Evolutionary conservation across 2,113 vertebrate genomes (phyloP).

Genomic region (Halcyon senegalensis): DNA sequence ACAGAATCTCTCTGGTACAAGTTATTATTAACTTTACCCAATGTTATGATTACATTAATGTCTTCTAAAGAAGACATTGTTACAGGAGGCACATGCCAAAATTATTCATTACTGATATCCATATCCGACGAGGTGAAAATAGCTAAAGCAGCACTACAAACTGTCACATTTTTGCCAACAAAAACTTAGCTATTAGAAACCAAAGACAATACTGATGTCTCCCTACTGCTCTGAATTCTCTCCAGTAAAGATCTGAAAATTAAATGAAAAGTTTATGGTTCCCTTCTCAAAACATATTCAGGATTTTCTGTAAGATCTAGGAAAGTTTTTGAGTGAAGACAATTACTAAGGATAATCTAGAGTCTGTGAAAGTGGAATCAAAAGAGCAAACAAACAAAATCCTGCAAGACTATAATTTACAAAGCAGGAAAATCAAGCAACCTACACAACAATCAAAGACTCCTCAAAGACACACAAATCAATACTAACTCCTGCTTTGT

Average conservation of each 20-base stretch:
- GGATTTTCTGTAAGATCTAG: not conserved
- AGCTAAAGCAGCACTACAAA: not conserved
- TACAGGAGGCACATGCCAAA: not conserved
- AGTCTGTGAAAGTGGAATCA: not conserved
- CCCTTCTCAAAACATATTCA: not conserved
- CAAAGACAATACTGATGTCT: not conserved
- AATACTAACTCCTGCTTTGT: not conserved
- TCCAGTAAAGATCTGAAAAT: not conserved
- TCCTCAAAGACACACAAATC: not conserved
- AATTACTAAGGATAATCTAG: not conserved
- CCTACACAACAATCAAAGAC: not conserved
- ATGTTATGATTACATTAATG: not conserved
- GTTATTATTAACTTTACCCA: not conserved
- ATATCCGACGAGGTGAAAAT: not conserved
- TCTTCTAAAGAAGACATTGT: not conserved
- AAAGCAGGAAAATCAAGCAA: not conserved
- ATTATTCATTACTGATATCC: not conserved
- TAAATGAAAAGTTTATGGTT: not conserved
- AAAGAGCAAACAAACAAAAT: not conserved
- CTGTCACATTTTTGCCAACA: not conserved
- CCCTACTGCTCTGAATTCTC: not conserved
- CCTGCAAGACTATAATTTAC: not conserved
- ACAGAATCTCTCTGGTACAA: not conserved
- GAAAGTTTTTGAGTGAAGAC: not conserved
- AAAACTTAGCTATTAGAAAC: not conserved